A percentile compares a stretch with the other conserved stretches of the same genome.
phyloP scores from a whole-genome alignment of 2,113 vertebrate species.

The Catharus fuscescens region DNA sequence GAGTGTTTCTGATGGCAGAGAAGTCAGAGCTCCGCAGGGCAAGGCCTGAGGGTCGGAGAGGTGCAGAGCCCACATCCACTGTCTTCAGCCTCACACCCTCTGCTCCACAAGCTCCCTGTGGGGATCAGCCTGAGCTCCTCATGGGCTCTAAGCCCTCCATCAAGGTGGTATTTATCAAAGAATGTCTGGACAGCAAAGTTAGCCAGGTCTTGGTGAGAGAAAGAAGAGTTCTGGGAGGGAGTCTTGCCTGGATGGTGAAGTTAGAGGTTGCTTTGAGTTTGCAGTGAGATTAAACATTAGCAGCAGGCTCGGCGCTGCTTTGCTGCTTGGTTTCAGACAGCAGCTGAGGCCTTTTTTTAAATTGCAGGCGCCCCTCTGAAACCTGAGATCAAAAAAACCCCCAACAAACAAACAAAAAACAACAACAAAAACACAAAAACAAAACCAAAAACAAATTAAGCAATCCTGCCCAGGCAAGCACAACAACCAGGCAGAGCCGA shows the following conservation, averaged over 20 bases:
- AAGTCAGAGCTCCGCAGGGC: rapidly evolving
- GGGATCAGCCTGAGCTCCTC: not conserved
- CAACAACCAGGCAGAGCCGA: not conserved
- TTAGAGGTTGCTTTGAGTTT: not conserved
- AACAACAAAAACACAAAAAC: not conserved
- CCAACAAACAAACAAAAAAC: no score
- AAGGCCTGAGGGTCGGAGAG: not conserved
- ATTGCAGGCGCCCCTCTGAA: not conserved
- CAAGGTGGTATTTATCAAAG: not conserved
- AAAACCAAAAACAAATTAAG: not conserved
- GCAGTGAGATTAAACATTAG: not conserved
- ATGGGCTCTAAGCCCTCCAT: not conserved
- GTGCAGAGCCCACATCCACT: not conserved
- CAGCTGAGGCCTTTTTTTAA: not conserved
- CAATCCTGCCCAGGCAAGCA: not conserved
- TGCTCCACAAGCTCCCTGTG: rapidly evolving
- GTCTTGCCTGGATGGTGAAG: rapidly evolving
- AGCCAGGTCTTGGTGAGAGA: not conserved
- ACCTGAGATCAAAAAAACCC: not conserved
- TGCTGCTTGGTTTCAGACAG: not conserved
- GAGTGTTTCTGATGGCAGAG: not conserved
- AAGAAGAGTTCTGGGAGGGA: not conserved
- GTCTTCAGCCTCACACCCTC: not conserved
- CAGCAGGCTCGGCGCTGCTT: rapidly evolving
- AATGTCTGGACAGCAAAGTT: not conserved